A percentile compares a stretch with the other conserved stretches of the same genome.
These are phyloP conservation scores for Drosophila yakuba DNA, from an alignment of 1,140 invertebrate genomes.

Conservation along the genomic window DNA sequence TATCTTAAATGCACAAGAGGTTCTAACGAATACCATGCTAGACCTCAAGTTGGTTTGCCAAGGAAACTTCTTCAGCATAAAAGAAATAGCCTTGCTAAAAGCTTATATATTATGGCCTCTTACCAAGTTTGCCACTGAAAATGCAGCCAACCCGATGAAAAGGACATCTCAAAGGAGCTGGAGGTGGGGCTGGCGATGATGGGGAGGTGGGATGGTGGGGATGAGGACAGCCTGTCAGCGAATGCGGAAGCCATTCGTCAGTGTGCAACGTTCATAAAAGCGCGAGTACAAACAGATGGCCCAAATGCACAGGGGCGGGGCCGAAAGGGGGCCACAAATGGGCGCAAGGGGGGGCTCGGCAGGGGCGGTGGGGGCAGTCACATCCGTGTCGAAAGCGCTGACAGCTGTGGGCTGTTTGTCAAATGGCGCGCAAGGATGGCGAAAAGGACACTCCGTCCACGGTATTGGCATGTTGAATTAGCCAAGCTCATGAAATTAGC, in stretches of 20 bases:
- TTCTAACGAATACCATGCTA: too few relatives aligned
- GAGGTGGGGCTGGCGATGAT: neutral
- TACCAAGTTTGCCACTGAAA: constrained; percentile 42
- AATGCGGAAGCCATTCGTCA: constrained; percentile 76
- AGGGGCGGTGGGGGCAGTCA: neutral
- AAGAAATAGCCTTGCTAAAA: constrained; percentile 39
- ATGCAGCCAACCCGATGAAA: constrained; percentile 50
- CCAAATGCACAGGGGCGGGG: constrained; percentile 17
- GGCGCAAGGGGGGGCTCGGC: neutral
- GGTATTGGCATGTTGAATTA: constrained; percentile 77
- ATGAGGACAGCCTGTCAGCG: constrained; percentile 26
- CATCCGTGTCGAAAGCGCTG: constrained; percentile 42
- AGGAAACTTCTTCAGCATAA: constrained; percentile 20
- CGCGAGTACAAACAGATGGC: constrained; percentile 62
- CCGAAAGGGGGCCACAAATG: neutral
- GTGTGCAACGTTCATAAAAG: constrained; percentile 63
- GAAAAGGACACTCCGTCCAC: constrained; percentile 24
- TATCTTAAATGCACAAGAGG: neutral
- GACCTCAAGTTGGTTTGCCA: constrained; percentile 7
- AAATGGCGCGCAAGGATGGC: constrained; percentile 31
- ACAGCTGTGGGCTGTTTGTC: constrained; percentile 61
- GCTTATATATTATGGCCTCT: constrained; percentile 46
- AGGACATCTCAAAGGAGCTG: constrained; percentile 28
- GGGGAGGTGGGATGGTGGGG: neutral
- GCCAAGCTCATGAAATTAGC: constrained; percentile 66